These are phyloP conservation scores for Gephyroberyx darwinii DNA, from an alignment of 2,797 vertebrate species.

Conservation along the genomic window DNA sequence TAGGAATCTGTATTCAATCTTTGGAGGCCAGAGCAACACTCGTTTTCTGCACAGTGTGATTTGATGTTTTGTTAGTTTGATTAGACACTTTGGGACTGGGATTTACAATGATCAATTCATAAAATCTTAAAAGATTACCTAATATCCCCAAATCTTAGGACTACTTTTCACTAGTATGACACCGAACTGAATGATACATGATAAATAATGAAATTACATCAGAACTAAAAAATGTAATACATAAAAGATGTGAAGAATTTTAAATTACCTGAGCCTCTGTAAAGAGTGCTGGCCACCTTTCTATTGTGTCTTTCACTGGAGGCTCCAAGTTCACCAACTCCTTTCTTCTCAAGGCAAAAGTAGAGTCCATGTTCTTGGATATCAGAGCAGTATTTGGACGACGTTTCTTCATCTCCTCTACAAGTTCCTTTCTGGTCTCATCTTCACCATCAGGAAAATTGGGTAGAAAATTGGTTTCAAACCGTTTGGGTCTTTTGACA, in stretches of 20 bases:
- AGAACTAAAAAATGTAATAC: not conserved
- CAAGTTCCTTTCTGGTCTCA: conserved; percentile 16
- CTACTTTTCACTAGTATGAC: conserved; percentile 1
- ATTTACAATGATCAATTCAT: conserved; percentile 6
- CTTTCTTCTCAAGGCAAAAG: too few relatives aligned
- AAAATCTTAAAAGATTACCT: conserved; percentile 4
- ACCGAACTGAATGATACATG: not conserved
- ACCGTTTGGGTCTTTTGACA: too few relatives aligned
- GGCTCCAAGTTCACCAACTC: conserved; percentile 23
- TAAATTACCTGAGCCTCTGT: conserved; percentile 31
- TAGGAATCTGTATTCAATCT: not conserved
- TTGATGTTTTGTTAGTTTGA: conserved; percentile 4
- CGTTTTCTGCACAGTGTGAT: conserved; percentile 6
- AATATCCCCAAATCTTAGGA: not conserved
- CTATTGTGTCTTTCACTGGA: conserved; percentile 25
- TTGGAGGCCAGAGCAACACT: not conserved
- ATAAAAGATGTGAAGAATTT: conserved; percentile 16
- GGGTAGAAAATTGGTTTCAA: conserved; percentile 1
- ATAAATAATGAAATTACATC: not conserved
- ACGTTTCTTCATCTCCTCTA: conserved; percentile 27
- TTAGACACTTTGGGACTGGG: not conserved
- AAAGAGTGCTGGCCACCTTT: conserved; percentile 37
- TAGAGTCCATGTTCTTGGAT: too few relatives aligned
- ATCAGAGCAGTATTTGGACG: too few relatives aligned
- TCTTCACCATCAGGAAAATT: conserved; percentile 20